A percentile compares a stretch with the other conserved stretches of the same genome.
Conservation (phyloP, 2,888 invertebrate species). For the Cynaeus angustus region DNA sequence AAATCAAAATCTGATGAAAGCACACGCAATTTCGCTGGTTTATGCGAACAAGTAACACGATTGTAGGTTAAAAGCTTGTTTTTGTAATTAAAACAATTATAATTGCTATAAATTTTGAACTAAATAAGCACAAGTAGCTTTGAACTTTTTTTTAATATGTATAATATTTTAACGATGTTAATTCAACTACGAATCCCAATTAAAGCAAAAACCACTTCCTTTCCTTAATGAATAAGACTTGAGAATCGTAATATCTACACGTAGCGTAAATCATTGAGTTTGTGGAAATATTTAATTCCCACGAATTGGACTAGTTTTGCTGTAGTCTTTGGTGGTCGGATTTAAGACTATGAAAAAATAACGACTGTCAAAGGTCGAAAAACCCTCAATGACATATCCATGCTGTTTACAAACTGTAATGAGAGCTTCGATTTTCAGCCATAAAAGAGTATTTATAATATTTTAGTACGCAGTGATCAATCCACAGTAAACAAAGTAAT, state of each 20-base stretch:
- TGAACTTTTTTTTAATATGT: constrained; percentile 23
- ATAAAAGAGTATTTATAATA: too few species aligned
- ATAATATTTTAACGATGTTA: constrained; percentile 30
- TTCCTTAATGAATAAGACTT: constrained; percentile 34
- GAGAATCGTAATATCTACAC: constrained; percentile 15
- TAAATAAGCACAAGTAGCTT: constrained; percentile 18
- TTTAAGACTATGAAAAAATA: too few species aligned
- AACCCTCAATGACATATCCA: too few species aligned
- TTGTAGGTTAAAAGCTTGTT: background rate
- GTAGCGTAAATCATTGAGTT: constrained; percentile 31
- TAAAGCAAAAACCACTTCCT: constrained; percentile 37
- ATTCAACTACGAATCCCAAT: constrained; percentile 34
- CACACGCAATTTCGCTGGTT: too few species aligned
- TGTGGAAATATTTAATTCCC: constrained; percentile 15
- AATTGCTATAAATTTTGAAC: constrained; percentile 17
- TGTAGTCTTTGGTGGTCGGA: too few species aligned
- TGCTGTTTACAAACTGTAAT: too few species aligned
- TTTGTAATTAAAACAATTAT: constrained; percentile 5
- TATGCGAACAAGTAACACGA: background rate
- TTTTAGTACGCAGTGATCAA: too few species aligned
- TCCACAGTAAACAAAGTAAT: too few species aligned
- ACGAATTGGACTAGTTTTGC: background rate
- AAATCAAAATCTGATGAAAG: constrained; percentile 16
- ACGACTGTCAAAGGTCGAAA: too few species aligned
- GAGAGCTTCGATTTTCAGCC: too few species aligned